phyloP scores from a whole-genome alignment of 2,797 vertebrate genomes.

The Peromyscus eremicus region DNA sequence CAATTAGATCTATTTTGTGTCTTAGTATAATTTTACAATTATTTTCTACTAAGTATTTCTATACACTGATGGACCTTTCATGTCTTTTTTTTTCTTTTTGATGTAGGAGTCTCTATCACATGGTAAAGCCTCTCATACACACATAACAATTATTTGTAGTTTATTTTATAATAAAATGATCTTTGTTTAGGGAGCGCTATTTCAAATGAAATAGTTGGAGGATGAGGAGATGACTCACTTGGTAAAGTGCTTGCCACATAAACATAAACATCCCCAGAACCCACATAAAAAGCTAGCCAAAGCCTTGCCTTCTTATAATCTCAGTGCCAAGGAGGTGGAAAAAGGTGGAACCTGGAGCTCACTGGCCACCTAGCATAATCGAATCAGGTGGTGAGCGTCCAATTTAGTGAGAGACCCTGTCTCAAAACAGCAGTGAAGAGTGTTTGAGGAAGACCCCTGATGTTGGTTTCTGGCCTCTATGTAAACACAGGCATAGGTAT shows the following conservation, averaged over 20 bases:
- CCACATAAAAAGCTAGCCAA: neutral
- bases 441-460: neutral
- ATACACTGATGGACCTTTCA: neutral
- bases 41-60: neutral
- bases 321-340: too few species aligned
- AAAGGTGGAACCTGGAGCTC: neutral
- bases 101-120: neutral
- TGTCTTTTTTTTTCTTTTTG: neutral
- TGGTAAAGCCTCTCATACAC: neutral
- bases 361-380: neutral
- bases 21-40: neutral
- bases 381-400: neutral
- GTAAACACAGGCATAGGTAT: neutral
- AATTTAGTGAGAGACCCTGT: neutral
- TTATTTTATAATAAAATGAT: neutral
- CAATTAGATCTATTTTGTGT: slow-evolving; percentile 37
- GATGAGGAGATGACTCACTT: neutral
- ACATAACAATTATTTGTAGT: neutral
- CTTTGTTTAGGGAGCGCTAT: neutral
- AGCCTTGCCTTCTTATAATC: neutral
- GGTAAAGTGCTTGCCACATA: neutral
- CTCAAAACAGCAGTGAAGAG: neutral
- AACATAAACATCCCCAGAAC: neutral
- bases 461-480: neutral
- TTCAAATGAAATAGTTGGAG: neutral